Evolutionary conservation across 1,140 invertebrate genomes (phyloP).

Genomic region (Drosophila lowei): DNA sequence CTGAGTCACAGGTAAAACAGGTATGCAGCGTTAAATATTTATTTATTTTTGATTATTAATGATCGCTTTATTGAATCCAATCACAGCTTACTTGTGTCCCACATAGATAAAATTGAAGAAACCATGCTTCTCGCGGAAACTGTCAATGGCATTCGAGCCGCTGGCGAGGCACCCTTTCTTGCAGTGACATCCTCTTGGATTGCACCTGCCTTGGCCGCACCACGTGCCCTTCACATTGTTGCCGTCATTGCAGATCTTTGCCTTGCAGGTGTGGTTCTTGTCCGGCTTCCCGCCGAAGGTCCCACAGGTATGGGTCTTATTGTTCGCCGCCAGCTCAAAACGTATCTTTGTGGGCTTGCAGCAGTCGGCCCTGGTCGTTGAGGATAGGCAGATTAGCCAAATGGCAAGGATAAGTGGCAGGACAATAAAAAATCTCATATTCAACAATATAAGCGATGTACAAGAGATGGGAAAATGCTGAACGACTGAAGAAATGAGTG

Average conservation of each 20-base stretch:
- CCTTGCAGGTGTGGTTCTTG: constrained; percentile 24
- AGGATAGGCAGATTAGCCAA: constrained; percentile 14
- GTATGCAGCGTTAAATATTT: no score
- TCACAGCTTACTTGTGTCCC: no score
- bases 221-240: constrained; percentile 27
- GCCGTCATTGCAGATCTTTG: constrained; percentile 45
- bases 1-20: no score
- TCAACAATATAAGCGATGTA: neutral
- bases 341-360: constrained; percentile 33
- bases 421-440: constrained; percentile 12
- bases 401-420: constrained; percentile 5
- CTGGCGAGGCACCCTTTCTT: constrained; percentile 28
- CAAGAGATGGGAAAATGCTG: no score
- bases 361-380: constrained; percentile 22
- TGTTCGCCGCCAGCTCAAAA: constrained; percentile 25
- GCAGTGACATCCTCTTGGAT: constrained; percentile 40
- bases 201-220: constrained; percentile 42
- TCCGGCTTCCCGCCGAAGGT: constrained; percentile 39
- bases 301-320: constrained; percentile 1
- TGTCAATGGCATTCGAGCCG: constrained; percentile 12
- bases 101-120: constrained; percentile 45
- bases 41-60: no score
- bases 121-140: constrained; percentile 38
- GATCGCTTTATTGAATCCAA: no score
- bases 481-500: neutral